Evolutionary conservation across 2,113 vertebrate species (phyloP), one percentile per base, ranked within the genome.

Genomic region (Bombycilla garrulus): DNA sequence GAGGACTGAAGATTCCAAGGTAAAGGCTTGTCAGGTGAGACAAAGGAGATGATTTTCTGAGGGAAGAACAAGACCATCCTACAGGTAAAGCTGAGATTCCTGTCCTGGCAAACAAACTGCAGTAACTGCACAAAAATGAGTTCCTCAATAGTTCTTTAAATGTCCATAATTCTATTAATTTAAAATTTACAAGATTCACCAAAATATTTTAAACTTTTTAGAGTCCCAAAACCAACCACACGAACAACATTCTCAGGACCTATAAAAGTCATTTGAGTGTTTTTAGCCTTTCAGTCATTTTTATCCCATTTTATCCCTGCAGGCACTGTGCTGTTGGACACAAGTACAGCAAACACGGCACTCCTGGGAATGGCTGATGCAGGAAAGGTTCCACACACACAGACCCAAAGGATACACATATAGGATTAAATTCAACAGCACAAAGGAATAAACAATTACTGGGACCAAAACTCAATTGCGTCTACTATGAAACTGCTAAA

Each of bases 381-480:
- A 60, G 81, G 47, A 91, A 74, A 84, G 28, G 69, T 56, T 78
- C 69, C 73, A 42, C 51, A 50, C 67, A 22, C 42, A 42, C 1
- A 84, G 77, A 62, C 51, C 69, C 84, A 81, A 48, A 10, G 42
- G 86, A 90, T 57, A 72, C 71, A 64, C 25, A 36, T 15, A 74
- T 0, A n/a, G 33, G 35, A 90, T 79, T 95, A 84, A 84, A 76
- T 60, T 71, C 72, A 94, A 71, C 78, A 85, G 78, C 81, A 84
- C 60, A 94, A 62, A 95, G 53, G 84, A 89, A 76, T 89, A 94
- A 95, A 92, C 87, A 96, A 67, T 92, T 92, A 96, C 84, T 48
- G 73, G 44, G 51, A 74, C 87, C 64, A 73, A 87, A 96, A 96
- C 77, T 84, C 92, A 95, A 86, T 94, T 96, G 92, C 61, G 38